phyloP scores from a whole-genome alignment of 1,140 invertebrate species.

The Ceratina japonica region DNA sequence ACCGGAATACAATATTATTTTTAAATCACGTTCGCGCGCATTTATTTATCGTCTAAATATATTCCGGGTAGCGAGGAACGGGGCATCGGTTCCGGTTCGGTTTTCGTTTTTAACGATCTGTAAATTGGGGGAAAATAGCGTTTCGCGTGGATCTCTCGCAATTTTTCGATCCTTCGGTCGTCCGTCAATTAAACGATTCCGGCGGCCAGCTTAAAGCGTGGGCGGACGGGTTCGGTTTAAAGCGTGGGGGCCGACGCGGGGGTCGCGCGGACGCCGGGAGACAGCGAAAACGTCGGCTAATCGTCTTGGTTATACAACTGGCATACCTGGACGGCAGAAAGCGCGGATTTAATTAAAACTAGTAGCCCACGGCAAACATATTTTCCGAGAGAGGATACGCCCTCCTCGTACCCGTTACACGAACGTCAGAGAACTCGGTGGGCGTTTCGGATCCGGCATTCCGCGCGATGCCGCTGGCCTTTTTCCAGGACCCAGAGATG shows the following conservation, averaged over 20 bases:
- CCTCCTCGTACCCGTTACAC: conserved; percentile 62
- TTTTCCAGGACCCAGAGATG: conserved; percentile 57
- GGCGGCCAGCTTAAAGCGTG: conserved; percentile 46
- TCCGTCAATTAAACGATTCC: conserved; percentile 39
- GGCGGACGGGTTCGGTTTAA: conserved; percentile 50
- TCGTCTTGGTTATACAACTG: conserved; percentile 65
- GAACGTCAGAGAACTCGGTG: conserved; percentile 58
- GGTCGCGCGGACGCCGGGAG: conserved; percentile 51
- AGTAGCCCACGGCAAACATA: conserved; percentile 71
- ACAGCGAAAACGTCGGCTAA: conserved; percentile 59
- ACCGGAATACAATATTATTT: not conserved
- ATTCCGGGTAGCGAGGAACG: no score
- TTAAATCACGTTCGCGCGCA: no score
- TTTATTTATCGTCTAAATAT: no score
- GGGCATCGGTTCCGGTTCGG: no score
- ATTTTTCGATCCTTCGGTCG: conserved; percentile 25
- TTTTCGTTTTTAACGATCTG: no score
- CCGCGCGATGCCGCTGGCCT: conserved; percentile 55
- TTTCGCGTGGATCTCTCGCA: not conserved
- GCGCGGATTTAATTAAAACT: conserved; percentile 74
- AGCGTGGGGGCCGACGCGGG: no score
- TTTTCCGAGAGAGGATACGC: conserved; percentile 67
- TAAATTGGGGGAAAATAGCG: not conserved
- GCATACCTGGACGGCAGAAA: conserved; percentile 57
- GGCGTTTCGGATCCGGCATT: conserved; percentile 64